These are phyloP conservation scores for Guaruba guarouba DNA, from an alignment of 2,113 vertebrate genomes.

Conservation along the genomic window DNA sequence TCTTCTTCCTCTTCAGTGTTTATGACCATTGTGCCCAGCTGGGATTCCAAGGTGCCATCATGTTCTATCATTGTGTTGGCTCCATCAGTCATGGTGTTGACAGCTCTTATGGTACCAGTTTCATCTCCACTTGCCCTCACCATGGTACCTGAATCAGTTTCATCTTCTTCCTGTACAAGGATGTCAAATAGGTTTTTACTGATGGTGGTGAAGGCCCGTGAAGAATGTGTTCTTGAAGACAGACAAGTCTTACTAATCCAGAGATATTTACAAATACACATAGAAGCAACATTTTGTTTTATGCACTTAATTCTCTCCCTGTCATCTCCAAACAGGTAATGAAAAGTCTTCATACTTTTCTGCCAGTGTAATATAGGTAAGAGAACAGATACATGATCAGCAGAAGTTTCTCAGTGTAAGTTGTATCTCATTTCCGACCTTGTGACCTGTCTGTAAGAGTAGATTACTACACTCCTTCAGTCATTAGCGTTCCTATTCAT, in stretches of 20 bases:
- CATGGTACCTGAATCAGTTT: slow-evolving; percentile 90
- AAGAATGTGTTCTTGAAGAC: not conserved
- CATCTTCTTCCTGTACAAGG: slow-evolving; percentile 86
- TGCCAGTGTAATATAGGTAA: not conserved
- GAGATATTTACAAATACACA: not conserved
- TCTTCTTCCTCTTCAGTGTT: slow-evolving; percentile 87
- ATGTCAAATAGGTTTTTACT: not conserved
- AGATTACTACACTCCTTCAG: not conserved
- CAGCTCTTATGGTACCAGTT: slow-evolving; percentile 82
- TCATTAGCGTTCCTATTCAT: not conserved
- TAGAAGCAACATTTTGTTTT: not conserved
- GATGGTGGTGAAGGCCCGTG: not conserved
- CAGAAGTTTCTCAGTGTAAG: not conserved
- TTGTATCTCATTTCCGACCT: not conserved
- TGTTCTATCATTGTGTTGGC: slow-evolving; percentile 85
- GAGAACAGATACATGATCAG: not conserved
- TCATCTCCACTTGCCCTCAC: slow-evolving; percentile 81
- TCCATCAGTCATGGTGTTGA: slow-evolving; percentile 75
- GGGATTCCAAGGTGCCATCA: slow-evolving; percentile 81
- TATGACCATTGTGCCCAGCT: slow-evolving; percentile 94
- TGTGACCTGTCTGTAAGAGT: not conserved
- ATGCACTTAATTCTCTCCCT: not conserved
- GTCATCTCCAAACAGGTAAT: not conserved
- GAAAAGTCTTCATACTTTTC: not conserved
- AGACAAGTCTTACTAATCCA: not conserved